Conservation (phyloP, 2,113 vertebrate species). For the Acrocephalus kingi region DNA sequence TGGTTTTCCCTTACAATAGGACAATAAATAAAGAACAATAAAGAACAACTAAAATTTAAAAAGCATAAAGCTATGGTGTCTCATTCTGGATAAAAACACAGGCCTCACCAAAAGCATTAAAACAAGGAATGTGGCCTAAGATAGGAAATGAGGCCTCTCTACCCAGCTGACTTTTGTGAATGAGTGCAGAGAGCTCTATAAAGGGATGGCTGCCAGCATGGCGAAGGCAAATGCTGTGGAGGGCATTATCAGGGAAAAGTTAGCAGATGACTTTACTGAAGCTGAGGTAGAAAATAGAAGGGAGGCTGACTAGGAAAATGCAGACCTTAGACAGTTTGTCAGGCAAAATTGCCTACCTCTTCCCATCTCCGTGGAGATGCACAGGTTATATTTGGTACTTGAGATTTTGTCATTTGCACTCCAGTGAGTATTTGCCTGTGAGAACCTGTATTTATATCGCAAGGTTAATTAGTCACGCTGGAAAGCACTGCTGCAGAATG, state of each 20-base stretch:
- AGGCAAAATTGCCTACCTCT: conserved; percentile 20
- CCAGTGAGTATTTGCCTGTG: neutral
- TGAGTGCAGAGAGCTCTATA: neutral
- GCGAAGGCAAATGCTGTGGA: neutral
- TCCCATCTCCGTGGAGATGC: neutral
- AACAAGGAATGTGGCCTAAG: neutral
- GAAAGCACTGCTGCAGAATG: neutral
- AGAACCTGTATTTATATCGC: neutral
- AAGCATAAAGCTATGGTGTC: neutral
- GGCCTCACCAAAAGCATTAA: neutral
- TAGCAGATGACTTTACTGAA: neutral
- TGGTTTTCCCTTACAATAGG: neutral
- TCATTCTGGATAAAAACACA: neutral
- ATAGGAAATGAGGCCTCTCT: neutral
- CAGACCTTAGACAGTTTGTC: neutral
- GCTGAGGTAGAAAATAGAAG: neutral
- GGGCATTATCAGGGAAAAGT: neutral
- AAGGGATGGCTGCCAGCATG: neutral
- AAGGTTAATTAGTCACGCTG: neutral
- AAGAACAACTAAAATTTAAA: neutral
- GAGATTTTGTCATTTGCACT: neutral
- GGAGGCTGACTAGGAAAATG: neutral
- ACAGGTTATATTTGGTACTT: neutral
- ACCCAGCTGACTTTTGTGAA: neutral
- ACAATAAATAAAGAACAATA: neutral